These are phyloP conservation scores for Odocoileus virginianus DNA, from an alignment of 2,113 vertebrate species.

Conservation along the genomic window DNA sequence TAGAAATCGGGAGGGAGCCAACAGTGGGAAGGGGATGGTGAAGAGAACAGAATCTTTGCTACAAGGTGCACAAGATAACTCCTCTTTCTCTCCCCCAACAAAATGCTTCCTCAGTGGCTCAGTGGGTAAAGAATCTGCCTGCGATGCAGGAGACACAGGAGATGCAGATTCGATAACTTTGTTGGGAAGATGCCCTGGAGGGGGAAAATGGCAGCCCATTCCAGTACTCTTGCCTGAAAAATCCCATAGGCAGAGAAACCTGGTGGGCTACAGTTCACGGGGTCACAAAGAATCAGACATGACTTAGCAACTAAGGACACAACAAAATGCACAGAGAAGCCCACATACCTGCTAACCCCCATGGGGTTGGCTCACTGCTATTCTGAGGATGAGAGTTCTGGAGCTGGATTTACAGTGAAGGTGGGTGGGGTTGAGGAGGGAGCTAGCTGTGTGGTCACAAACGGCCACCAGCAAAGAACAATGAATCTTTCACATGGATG, in stretches of 20 bases:
- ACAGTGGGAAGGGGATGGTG: background rate
- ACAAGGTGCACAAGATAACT: rapidly evolving
- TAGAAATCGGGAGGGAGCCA: rapidly evolving
- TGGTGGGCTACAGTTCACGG: background rate
- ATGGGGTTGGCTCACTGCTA: too few relatives aligned
- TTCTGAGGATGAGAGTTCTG: background rate
- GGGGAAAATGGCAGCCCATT: background rate
- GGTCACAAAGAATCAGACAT: background rate
- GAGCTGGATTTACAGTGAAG: background rate
- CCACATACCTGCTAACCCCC: background rate
- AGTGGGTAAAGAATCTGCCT: background rate
- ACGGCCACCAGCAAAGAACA: background rate
- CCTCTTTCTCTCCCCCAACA: background rate
- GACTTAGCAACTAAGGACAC: background rate
- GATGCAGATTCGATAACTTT: background rate
- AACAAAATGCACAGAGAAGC: too few relatives aligned
- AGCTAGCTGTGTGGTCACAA: background rate
- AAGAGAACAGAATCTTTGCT: background rate
- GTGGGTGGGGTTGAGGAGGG: background rate
- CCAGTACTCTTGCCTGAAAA: background rate
- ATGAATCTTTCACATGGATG: background rate
- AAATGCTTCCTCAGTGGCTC: background rate
- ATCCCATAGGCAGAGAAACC: background rate
- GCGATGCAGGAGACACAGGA: background rate
- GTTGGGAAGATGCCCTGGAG: background rate